Base-by-base conservation (phyloP, 1,140 invertebrate species). In the Andrena cerasifolii region DNA sequence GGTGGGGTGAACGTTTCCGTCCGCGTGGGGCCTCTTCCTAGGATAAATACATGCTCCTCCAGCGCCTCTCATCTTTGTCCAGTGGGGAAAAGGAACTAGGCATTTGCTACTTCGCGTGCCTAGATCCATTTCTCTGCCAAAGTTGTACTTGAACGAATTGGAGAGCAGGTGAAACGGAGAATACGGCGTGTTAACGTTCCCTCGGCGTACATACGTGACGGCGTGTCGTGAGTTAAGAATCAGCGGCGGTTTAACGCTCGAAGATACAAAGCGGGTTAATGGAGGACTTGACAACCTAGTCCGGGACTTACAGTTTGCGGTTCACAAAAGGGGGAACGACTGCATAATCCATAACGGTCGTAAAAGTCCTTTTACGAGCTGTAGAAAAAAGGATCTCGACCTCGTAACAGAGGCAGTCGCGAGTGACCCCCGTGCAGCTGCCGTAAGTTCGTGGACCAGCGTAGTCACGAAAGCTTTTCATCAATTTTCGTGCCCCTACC, bases 331-430 rank as follows among this genome's bases (percentile, higher is more conserved):
- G 43, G 47, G 7, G 24, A 43, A 71, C 54, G 45, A 10, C 49
- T 68, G 63, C 26, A 63, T 82, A 82, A 82, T 80, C 63, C 56
- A 58, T 76, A 75, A 82, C 24, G 21, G 65, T 76, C 71, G 71
- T 76, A 81, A 82, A n/a, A 80, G 51, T 72, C 47, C 47, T 78
- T 82, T 77, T 78, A 80, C 67, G 49, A 71, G 51, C 18, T 0
- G 33, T 58, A 12, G 21, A 78, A 68, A 65, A 68, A 70, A 66
- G 49, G 24, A 59, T 21, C 16, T 3, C 24, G 40, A 40, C 4
- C 47, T 18, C 33, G 21, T 49, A 43, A 73, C 16, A 63, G 36
- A 68, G 53, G 49, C 26, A 40, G 16, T 28, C 51, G 16, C 49
- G 49, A 47, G 31, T 68, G 51, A 40, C 24, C 66, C 33, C 18